These are phyloP conservation scores for Pleuronectes platessa DNA, from an alignment of 2,113 vertebrate species.

Conservation along the genomic window DNA sequence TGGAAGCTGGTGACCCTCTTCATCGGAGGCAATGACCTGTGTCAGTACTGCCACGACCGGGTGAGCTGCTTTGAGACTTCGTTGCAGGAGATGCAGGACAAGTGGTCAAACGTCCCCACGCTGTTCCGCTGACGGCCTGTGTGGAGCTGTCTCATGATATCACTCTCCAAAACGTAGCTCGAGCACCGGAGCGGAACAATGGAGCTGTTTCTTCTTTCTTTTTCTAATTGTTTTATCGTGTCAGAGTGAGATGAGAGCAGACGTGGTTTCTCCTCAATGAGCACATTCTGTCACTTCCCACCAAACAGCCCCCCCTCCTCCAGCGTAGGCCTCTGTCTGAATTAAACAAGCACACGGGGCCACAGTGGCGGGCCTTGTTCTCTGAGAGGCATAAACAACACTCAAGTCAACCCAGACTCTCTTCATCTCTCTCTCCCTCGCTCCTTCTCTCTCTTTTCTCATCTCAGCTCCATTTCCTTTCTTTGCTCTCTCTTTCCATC, in stretches of 20 bases:
- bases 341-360: conserved; percentile 46
- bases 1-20: conserved; percentile 97
- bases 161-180: conserved; percentile 43
- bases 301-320: conserved; percentile 36
- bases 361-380: conserved; percentile 71
- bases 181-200: conserved; percentile 64
- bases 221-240: conserved; percentile 69
- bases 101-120: background rate
- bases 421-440: conserved; percentile 42
- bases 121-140: conserved; percentile 9
- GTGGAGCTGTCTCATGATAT: conserved; percentile 67
- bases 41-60: conserved; percentile 89
- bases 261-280: conserved; percentile 67
- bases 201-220: conserved; percentile 43
- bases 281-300: conserved; percentile 64
- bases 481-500: background rate
- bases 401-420: conserved; percentile 56
- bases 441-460: background rate
- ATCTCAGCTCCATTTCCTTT: conserved; percentile 6
- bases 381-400: conserved; percentile 62
- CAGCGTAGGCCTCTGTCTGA: conserved; percentile 44
- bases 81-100: background rate
- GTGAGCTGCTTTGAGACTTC: conserved; percentile 75
- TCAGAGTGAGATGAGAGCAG: conserved; percentile 71
- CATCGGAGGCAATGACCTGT: conserved; percentile 91